Evolutionary conservation across 2,113 vertebrate genomes (phyloP).

Genomic region (Suncus etruscus): DNA sequence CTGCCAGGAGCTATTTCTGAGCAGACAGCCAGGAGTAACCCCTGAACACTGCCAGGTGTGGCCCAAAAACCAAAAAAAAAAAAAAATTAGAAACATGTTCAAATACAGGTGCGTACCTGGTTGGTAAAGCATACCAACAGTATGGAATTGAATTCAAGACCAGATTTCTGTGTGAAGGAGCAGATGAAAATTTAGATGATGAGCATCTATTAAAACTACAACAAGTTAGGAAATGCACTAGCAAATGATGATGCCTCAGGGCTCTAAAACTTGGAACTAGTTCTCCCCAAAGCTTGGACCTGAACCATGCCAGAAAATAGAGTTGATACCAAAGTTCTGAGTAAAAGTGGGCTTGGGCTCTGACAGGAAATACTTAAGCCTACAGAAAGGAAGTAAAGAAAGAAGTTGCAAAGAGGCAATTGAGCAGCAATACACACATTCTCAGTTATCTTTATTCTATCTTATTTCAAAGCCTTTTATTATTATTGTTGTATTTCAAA

Average conservation of each 20-base stretch:
- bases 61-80: too few relatives aligned
- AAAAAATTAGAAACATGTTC: too few relatives aligned
- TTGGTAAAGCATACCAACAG: not conserved
- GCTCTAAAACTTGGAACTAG: not conserved
- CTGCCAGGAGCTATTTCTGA: too few relatives aligned
- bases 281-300: not conserved
- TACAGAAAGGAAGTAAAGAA: not conserved
- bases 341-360: not conserved
- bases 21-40: too few relatives aligned
- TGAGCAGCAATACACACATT: not conserved
- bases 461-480: constrained; percentile 20
- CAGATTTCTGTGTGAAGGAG: not conserved
- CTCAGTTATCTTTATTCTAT: not conserved
- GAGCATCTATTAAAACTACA: not conserved
- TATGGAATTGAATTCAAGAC: not conserved
- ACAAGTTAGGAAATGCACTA: not conserved
- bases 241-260: not conserved
- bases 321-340: constrained; percentile 6
- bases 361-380: not conserved
- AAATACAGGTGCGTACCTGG: not conserved
- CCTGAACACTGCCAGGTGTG: too few relatives aligned
- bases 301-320: constrained; percentile 10
- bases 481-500: not conserved
- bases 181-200: not conserved
- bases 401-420: not conserved